Evolutionary conservation across 2,113 vertebrate genomes (phyloP), one percentile per base, ranked within the genome.

Genomic region (Blennius ocellaris): DNA sequence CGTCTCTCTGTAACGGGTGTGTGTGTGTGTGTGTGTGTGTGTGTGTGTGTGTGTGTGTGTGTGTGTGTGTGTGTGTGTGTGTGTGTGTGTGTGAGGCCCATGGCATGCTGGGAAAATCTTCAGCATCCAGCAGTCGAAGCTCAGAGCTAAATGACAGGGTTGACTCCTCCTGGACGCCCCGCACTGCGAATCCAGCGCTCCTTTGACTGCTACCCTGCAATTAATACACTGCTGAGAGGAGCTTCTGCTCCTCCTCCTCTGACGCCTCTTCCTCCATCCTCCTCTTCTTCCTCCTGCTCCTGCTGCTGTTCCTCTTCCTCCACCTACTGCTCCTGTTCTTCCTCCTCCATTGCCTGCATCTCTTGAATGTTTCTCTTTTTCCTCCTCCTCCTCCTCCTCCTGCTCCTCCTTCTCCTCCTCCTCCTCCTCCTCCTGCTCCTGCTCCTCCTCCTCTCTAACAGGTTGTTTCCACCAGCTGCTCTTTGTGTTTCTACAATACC

Each of bases 91-190:
- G 69, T 10, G 39, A 43, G 73, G 68, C 83, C 88, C 73, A 48
- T 15, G n/a, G 85, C 89, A 86, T 87, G 87, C 89, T 87, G 83
- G 89, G 87, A 83, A 89, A 89, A 86, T 78, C 72, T 85, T 55
- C 66, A 78, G 81, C 81, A 77, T 81, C 77, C 86, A 59, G 78
- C 67, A 47, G 54, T 76, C 40, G 65, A 40, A 83, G 15, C 81
- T 84, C 64, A 87, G 86, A 87, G 82, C 80, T 85, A 88, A 89
- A 87, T 88, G 87, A 91, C 84, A 83, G 87, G 88, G 84, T 87
- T 45, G 78, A 67, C 80, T 80, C 84, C 82, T 80, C 73, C 83
- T 72, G 78, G 80, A 90, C 57, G 73, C 85, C 89, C 87, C 70
- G 76, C 80, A 10, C 36, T 5, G 74, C 43, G 1, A 84, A 83